A percentile compares a stretch with the other conserved stretches of the same genome.
Evolutionary conservation across 2,113 vertebrate species (phyloP).

Genomic region (Isurus oxyrinchus): DNA sequence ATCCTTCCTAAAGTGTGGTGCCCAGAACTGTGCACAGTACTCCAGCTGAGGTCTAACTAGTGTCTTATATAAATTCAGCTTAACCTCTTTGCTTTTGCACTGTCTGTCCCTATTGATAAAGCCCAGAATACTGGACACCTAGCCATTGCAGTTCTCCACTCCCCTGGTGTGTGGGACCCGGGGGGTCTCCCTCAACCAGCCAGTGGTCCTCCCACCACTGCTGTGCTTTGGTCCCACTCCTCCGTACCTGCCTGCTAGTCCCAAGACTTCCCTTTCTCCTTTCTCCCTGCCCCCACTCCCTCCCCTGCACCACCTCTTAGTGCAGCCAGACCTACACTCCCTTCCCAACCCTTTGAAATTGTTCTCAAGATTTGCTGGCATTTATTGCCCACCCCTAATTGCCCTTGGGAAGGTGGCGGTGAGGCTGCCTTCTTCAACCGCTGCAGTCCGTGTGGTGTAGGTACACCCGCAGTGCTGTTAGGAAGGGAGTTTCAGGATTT

Average conservation of each 20-base stretch:
- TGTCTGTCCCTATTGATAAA: no score
- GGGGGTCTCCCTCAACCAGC: not conserved
- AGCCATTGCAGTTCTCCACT: not conserved
- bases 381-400: not conserved
- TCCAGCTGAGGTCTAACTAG: no score
- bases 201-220: not conserved
- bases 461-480: not conserved
- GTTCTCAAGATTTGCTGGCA: not conserved
- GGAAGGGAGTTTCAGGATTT: not conserved
- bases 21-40: no score
- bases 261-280: not conserved
- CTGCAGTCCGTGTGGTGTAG: not conserved
- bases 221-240: no score
- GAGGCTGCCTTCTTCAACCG: not conserved
- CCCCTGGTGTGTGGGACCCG: not conserved
- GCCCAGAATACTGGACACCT: no score
- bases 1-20: no score
- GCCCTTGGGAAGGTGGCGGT: no score
- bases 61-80: no score
- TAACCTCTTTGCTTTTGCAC: no score
- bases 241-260: not conserved
- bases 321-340: not conserved
- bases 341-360: not conserved
- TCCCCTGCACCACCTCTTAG: no score
- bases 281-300: not conserved